A percentile compares a stretch with the other conserved stretches of the same genome.
phyloP scores from a whole-genome alignment of 2,888 invertebrate species.

The Bhutanitis thaidina region DNA sequence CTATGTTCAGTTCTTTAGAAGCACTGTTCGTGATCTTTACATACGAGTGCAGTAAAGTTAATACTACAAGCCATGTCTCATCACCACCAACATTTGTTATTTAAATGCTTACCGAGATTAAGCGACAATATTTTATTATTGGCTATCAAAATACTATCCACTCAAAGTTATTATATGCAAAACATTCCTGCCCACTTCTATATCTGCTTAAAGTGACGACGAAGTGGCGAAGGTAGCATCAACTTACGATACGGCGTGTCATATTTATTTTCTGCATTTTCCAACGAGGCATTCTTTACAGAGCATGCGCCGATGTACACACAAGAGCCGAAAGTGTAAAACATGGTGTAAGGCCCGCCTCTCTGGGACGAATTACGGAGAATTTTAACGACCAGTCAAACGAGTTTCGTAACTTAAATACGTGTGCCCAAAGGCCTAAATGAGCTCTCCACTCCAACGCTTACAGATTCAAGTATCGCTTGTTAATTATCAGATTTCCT shows the following conservation, averaged over 20 bases:
- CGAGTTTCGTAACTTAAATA: conserved; percentile 47
- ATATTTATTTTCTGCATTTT: conserved; percentile 19
- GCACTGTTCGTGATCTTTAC: no score
- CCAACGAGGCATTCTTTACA: conserved; percentile 21
- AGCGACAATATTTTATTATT: no score
- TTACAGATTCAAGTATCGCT: conserved; percentile 32
- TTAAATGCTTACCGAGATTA: no score
- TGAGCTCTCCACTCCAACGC: conserved; percentile 32
- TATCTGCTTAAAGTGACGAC: neutral
- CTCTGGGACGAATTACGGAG: conserved; percentile 56
- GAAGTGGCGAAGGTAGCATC: conserved; percentile 8
- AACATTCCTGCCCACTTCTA: neutral
- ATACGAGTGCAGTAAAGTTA: no score
- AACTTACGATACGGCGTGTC: neutral
- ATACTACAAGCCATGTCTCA: no score
- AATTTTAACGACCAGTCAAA: conserved; percentile 60
- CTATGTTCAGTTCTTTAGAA: no score
- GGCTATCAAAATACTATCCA: no score
- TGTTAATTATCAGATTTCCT: conserved; percentile 38
- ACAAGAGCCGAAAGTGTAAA: conserved; percentile 38
- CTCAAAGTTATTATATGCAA: no score
- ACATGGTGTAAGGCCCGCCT: conserved; percentile 39
- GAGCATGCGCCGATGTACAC: conserved; percentile 21
- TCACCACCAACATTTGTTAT: no score
- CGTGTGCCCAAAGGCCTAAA: conserved; percentile 47